A percentile compares a stretch with the other conserved stretches of the same genome.
These are phyloP conservation scores for Melinopterus prodromus DNA, from an alignment of 2,888 invertebrate genomes.

Conservation along the genomic window DNA sequence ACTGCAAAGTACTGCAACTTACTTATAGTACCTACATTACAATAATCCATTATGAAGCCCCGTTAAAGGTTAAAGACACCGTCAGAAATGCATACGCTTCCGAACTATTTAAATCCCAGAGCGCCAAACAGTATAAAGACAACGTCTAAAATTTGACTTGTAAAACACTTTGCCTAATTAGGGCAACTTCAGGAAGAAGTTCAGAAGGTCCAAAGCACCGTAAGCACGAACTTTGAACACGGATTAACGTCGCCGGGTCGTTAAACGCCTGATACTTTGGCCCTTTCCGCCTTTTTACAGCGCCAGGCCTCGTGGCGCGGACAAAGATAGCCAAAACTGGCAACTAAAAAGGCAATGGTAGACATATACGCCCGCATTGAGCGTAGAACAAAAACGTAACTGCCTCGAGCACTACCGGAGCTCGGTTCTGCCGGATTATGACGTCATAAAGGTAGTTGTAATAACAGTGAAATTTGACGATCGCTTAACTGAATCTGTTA, in stretches of 20 bases:
- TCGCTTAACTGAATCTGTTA: slow-evolving; percentile 21
- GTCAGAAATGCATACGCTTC: background rate
- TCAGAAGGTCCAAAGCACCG: background rate
- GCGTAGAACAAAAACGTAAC: slow-evolving; percentile 17
- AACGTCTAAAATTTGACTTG: slow-evolving; percentile 4
- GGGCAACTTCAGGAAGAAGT: background rate
- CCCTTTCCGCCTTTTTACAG: background rate
- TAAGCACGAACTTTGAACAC: slow-evolving; percentile 4
- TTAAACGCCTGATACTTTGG: background rate
- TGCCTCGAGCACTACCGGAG: background rate
- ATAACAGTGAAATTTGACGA: slow-evolving; percentile 20
- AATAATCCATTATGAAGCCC: no score
- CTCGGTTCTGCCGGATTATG: slow-evolving; percentile 16
- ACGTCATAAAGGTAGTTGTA: slow-evolving; percentile 23
- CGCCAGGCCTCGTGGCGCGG: background rate
- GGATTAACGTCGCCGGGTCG: background rate
- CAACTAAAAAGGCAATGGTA: slow-evolving; percentile 12
- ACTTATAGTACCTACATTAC: no score
- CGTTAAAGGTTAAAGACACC: background rate
- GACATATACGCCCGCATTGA: background rate
- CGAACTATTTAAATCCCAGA: background rate
- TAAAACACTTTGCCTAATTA: background rate
- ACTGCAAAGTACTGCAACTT: no score
- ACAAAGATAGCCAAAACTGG: slow-evolving; percentile 17
- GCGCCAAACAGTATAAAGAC: background rate